phyloP scores from a whole-genome alignment of 2,888 invertebrate species.

The Octodonta nipae region DNA sequence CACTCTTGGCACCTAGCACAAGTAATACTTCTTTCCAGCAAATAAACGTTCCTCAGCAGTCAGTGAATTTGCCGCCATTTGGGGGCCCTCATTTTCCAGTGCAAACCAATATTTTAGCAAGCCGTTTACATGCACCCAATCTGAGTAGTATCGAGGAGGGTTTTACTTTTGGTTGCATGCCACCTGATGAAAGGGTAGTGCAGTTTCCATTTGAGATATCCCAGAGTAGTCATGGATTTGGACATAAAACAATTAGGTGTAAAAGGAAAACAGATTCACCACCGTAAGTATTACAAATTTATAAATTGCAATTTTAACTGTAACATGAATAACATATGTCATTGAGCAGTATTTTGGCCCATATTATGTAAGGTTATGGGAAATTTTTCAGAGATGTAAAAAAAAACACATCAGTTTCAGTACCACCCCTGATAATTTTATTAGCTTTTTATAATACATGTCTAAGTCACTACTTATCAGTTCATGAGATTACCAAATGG shows the following conservation, averaged over 20 bases:
- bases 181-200: conserved; percentile 14
- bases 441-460: too few relatives aligned
- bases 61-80: not conserved
- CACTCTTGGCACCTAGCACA: not conserved
- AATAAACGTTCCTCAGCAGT: not conserved
- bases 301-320: too few relatives aligned
- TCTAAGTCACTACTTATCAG: too few relatives aligned
- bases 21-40: not conserved
- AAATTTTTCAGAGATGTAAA: too few relatives aligned
- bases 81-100: not conserved
- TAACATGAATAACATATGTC: too few relatives aligned
- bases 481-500: too few relatives aligned
- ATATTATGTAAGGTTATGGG: too few relatives aligned
- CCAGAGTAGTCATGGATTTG: conserved; percentile 12
- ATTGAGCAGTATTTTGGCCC: too few relatives aligned
- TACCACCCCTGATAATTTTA: not conserved
- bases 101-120: not conserved
- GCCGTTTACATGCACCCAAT: too few relatives aligned
- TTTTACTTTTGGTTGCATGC: conserved; percentile 16
- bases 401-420: not conserved
- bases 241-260: conserved; percentile 13
- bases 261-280: conserved; percentile 32
- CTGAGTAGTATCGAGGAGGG: conserved; percentile 10
- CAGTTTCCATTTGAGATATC: conserved; percentile 26
- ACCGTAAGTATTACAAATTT: conserved; percentile 24